Base-by-base conservation (phyloP, 2,113 vertebrate species). In the Microtus ochrogaster region DNA sequence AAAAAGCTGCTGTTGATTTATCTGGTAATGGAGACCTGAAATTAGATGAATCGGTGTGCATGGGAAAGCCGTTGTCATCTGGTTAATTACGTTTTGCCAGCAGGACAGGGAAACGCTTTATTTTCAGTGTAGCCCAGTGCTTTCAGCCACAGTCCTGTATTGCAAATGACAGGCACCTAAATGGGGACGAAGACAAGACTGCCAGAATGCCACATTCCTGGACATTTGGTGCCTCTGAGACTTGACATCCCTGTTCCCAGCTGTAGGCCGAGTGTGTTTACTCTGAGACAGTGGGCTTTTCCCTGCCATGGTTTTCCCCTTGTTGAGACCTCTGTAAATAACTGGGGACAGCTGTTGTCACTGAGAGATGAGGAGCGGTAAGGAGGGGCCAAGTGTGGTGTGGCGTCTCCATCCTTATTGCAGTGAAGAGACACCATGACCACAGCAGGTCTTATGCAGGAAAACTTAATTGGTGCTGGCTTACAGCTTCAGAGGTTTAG, bases 31-130 rank as follows among this genome's bases (percentile, higher is more conserved):
- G 96, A 95, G 91, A 93, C 97, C 97, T 96, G 94, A 97, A 98
- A 97, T 96, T 96, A 98, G 96, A 94, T 79, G 61, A 97, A 97
- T 98, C 96, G 96, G 93, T 98, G 97, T 93, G 79, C 91, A 93
- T 92, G 66, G 92, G 96, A 97, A 98, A 98, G 89, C 84, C 89
- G 30, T 96, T 97, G 96, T 97, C 94, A 94, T 94, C 97, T 97
- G 97, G 76, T 95, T 98, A 98, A 97, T 98, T 98, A 94, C 95
- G 82, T 98, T 98, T 98, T 97, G 91, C 73, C 97, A 94, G 88
- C 86, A 93, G 52, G 78, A 78, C 76, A 70, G 65, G 83, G 95
- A 85, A 94, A 89, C 77, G 92, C 81, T 97, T 95, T 96, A 52
- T 97, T 77, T 61, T 95, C 36, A 6, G 70, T 92, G 74, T 58